Conservation (phyloP, 1,140 invertebrate genomes). For the Rhopalosiphum maidis region DNA sequence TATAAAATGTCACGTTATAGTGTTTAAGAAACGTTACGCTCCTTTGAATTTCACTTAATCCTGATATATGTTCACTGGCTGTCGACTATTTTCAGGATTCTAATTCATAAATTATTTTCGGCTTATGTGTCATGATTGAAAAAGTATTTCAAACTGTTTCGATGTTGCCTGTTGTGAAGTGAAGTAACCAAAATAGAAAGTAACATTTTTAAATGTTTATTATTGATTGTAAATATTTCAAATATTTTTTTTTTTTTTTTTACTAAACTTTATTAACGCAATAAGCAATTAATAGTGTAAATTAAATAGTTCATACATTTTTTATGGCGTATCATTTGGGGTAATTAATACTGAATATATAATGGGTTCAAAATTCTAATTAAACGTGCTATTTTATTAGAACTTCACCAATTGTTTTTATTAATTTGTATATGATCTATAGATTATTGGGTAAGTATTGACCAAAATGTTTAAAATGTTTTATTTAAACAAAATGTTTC, state of each 20-base stretch:
- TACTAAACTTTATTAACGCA: neutral
- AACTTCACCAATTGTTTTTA: neutral
- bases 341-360: neutral
- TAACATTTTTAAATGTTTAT: neutral
- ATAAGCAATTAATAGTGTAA: neutral
- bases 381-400: neutral
- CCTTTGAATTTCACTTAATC: neutral
- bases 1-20: neutral
- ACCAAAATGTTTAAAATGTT: neutral
- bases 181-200: neutral
- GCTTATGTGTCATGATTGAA: neutral
- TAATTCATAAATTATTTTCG: conserved; percentile 1
- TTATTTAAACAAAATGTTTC: neutral
- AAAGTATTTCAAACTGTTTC: neutral
- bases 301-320: neutral
- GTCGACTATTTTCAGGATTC: neutral
- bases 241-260: neutral
- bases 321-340: neutral
- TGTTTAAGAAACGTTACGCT: neutral
- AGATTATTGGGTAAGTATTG: neutral
- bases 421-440: neutral
- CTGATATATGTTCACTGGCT: neutral
- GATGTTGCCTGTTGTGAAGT: neutral
- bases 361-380: neutral
- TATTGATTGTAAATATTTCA: neutral